These are phyloP conservation scores for Aeoliscus strigatus DNA, from an alignment of 2,797 vertebrate species.

Conservation along the genomic window DNA sequence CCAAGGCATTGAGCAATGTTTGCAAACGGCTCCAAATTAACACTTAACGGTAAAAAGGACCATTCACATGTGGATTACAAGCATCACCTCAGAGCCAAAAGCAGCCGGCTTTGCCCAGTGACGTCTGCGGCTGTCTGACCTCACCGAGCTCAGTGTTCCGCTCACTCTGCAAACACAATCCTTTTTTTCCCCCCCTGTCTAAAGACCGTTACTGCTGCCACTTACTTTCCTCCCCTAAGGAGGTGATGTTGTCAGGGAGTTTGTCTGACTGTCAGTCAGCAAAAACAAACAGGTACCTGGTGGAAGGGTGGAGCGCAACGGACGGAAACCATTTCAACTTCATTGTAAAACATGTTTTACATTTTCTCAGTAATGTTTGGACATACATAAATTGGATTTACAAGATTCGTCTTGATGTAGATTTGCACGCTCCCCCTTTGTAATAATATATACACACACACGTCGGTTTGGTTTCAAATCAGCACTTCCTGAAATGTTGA, in stretches of 20 bases:
- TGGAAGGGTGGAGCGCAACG: no score
- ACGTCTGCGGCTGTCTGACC: constrained; percentile 33
- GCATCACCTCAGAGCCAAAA: constrained; percentile 30
- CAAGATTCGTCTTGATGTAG: no score
- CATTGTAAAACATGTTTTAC: no score
- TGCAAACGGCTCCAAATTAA: constrained; percentile 43
- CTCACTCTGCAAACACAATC: constrained; percentile 16
- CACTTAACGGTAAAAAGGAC: constrained; percentile 45
- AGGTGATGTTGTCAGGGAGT: background rate
- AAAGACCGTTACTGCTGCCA: constrained; percentile 12
- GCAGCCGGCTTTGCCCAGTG: constrained; percentile 28
- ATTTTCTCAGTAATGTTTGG: no score
- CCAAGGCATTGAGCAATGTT: constrained; percentile 21
- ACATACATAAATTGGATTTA: no score
- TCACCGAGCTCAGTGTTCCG: constrained; percentile 26
- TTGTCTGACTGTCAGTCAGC: no score
- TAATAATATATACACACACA: no score
- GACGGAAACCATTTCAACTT: no score
- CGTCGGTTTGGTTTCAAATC: no score
- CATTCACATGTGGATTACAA: constrained; percentile 44
- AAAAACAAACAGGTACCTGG: no score
- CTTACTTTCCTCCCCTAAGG: constrained; percentile 5
- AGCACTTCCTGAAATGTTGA: no score
- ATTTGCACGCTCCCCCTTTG: no score
- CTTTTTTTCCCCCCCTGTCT: constrained; percentile 32